These are phyloP conservation scores for Nematolebias whitei DNA, from an alignment of 2,113 vertebrate species.

Conservation along the genomic window DNA sequence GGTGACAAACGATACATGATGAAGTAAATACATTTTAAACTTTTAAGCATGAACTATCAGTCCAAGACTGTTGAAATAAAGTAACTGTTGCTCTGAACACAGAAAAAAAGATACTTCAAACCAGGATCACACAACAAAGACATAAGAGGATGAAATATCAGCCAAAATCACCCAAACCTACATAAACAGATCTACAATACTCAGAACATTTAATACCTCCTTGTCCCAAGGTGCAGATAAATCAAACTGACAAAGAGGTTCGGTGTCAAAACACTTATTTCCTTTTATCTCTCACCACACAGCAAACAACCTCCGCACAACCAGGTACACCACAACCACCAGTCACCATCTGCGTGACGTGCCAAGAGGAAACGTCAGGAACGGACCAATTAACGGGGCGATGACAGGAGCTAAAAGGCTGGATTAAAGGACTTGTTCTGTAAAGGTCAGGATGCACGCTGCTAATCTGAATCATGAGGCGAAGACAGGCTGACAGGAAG, in stretches of 20 bases:
- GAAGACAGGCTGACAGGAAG: slow-evolving; percentile 76
- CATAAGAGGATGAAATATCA: neutral
- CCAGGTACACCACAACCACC: slow-evolving; percentile 47
- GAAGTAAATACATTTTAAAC: too few species aligned
- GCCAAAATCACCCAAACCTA: neutral
- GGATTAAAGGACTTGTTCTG: slow-evolving; percentile 77
- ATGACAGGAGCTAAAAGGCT: slow-evolving; percentile 74
- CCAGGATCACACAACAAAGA: neutral
- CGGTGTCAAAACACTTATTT: slow-evolving; percentile 46
- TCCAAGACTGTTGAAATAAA: too few species aligned
- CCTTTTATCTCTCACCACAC: slow-evolving; percentile 51
- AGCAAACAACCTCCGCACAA: slow-evolving; percentile 45
- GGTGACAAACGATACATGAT: too few species aligned
- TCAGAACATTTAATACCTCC: slow-evolving; percentile 19
- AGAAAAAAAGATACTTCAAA: neutral
- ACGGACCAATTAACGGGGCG: slow-evolving; percentile 72
- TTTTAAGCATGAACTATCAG: too few species aligned
- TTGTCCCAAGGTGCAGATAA: slow-evolving; percentile 12
- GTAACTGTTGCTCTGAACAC: too few species aligned
- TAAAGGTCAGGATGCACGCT: slow-evolving; percentile 69
- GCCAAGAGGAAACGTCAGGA: slow-evolving; percentile 72
- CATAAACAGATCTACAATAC: neutral
- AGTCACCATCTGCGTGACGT: slow-evolving; percentile 50
- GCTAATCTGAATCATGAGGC: slow-evolving; percentile 76
- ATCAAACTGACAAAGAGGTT: slow-evolving; percentile 2